Base-by-base conservation (phyloP, 2,113 vertebrate species). In the Gobiocypris rarus region DNA sequence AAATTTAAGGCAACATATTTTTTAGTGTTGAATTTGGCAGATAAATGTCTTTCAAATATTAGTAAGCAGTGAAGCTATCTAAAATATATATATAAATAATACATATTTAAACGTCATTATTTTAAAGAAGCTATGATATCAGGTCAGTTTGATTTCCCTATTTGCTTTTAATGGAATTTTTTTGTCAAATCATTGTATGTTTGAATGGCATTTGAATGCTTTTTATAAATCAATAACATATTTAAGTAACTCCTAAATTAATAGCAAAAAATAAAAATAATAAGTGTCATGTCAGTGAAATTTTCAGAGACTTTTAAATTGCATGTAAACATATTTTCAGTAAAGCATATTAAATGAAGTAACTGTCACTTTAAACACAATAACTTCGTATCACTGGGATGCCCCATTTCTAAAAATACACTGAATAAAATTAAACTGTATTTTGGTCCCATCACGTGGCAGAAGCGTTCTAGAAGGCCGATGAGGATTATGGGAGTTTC, bases 401-500 rank as follows among this genome's bases (percentile, higher is more conserved):
- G 24, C 1, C 34, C 8, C 34, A 26, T 10, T 28, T 80, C 17
- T 50, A 22, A 50, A 67, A 22, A 65, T 22, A 50, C 15, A 63
- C 8, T 34, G 24, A 67, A 34, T 34, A 17, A 34, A 67, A 8
- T 1, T 28, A 9, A 24, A 15, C 38, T 78, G 75, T 26, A 43
- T 67, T 50, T 81, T 50, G 41, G 41, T 50, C 24, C 1, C 2
- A 3, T 50, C 11, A 52, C 69, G 45, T n/a, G 2, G 15, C 11
- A 52, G 9, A 34, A 45, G 10, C 9, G 4, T 70, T 81, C 13
- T 70, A 19, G 65, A 80, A 63, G 8, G 14, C 58, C n/a, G 13
- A 70, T 4, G 79, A 54, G 65, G 79, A 82, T 70, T 54, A 41
- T 24, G 28, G 63, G 65, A 70, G 65, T 26, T 70, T 41, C 28